phyloP scores from a whole-genome alignment of 2,113 vertebrate genomes.

The Pelvicachromis taeniatus region DNA sequence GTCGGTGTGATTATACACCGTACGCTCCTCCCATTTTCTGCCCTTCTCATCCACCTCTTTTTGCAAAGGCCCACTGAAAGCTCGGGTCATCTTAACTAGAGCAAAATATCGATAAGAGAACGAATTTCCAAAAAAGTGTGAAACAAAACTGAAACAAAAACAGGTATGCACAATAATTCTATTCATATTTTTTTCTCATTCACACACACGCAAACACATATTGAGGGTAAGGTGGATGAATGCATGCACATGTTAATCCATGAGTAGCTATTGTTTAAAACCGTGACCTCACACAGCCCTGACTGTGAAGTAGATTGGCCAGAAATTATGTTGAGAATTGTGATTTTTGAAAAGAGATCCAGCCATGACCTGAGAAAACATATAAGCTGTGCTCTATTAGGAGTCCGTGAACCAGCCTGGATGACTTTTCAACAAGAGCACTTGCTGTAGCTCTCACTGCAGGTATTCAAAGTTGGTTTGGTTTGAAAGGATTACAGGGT shows the following conservation, averaged over 20 bases:
- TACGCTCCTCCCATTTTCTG: constrained; percentile 13
- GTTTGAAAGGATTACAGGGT: constrained; percentile 45
- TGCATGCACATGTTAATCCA: background rate
- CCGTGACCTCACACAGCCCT: background rate
- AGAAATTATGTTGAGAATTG: background rate
- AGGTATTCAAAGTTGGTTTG: constrained; percentile 33
- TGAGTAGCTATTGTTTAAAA: background rate
- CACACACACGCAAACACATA: background rate
- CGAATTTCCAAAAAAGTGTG: background rate
- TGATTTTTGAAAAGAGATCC: constrained; percentile 8
- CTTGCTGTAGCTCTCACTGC: constrained; percentile 33
- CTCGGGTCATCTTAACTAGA: background rate
- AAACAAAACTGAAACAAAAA: background rate
- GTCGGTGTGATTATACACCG: constrained; percentile 39
- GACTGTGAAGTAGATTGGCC: background rate
- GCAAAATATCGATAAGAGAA: background rate
- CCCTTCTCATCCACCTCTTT: background rate
- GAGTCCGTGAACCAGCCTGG: background rate
- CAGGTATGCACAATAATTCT: background rate
- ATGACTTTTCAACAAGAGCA: background rate
- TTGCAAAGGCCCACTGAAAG: background rate
- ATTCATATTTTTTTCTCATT: background rate
- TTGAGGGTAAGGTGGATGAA: background rate
- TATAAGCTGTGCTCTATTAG: background rate
- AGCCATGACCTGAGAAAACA: constrained; percentile 6